Evolutionary conservation across 2,113 vertebrate species (phyloP), one percentile per base, ranked within the genome.

Genomic region (Grus americana): DNA sequence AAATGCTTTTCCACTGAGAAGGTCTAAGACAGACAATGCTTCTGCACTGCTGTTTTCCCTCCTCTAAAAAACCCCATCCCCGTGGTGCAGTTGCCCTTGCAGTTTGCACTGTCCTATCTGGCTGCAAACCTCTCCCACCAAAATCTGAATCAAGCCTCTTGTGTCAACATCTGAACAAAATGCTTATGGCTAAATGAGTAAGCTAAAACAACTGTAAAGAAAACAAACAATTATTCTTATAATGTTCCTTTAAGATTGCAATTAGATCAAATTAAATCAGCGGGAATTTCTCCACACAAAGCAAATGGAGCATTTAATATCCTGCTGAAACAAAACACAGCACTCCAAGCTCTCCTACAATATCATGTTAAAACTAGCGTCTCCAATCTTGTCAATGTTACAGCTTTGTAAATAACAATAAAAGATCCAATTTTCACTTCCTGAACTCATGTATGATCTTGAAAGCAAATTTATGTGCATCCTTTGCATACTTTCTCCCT

Each of bases 221-320:
- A 96, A 92, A 92, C 72, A 93, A 96, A 97, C 67, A 82, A 96
- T 92, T 94, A 86, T 88, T 95, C 88, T 92, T 92, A 58, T 83
- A 87, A 72, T 12, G 4, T 87, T 95, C 94, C 92, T 93, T 94
- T 95, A 95, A 92, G 86, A 96, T 30, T 74, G 82, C 79, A 95
- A 95, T 97, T 91, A 96, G 79, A 96, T 96, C 82, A 95, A 96
- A 98, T 97, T 97, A 97, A 97, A 92, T 97, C 95, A 97, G 96
- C 92, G n/a, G 73, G 94, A 95, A 87, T 93, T 82, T 97, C 92
- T 93, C 88, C 59, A 89, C 81, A 96, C 75, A 95, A 93, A 96
- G 90, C 63, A 91, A 97, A 97, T 62, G 86, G 76, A 84, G 89
- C 63, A 95, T 90, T 97, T 97, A 96, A 94, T 61, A 86, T 86